Base-by-base conservation (phyloP, 2,888 invertebrate species). In the Scrobipalpa atriplicella region DNA sequence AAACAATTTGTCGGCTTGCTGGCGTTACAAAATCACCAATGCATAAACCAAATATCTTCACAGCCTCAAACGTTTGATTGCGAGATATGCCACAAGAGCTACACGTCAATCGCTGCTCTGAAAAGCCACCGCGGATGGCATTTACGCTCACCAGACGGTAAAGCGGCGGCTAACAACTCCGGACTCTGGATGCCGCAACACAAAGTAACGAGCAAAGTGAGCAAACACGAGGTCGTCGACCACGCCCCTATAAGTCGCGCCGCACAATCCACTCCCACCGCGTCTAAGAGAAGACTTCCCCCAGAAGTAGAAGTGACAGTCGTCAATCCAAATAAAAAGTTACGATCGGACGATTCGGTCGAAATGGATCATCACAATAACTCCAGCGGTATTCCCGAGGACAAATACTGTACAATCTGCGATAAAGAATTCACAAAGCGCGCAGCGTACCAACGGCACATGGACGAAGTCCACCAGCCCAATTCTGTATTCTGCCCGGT, bases 61-160 rank as follows among this genome's bases (percentile, higher is more conserved):
- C 86, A 87, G 65, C 88, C 89, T 10, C 89, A 89, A 74, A 92
- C 91, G 0, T 94, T 94, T 68, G 93, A 94, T 68, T 95, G 95
- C 73, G 94, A 94, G 69, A 93, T 95, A 36, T 96, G 95, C 72
- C 94, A 94, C 69, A 94, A 95, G 74, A 91, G 93, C 38, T 96
- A 95, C 76, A 93, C 93, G 3, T 95, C 95, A 21, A 94, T 94
- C 71, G 93, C 94, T 0, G 95, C 95, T 0, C 78, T 95, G 64
- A 94, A 94, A 71, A 95, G 95, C 71, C 95, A 95, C 80, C 90
- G 95, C 62, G 95, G 95, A 10, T 95, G 95, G 91, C 95, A 95
- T 77, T 90, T 94, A 67, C 93, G 95, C 21, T 93, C 94, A 0
- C 94, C 93, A 2, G 91, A 93, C 71, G 90, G 92, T 2, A 93